Percentiles rank a stretch among this genome's conserved stretches.
Evolutionary conservation across 30 jellyfish, hydroid and myxozoan species (phyloP).

Genomic region (Cassiopea andromeda): DNA sequence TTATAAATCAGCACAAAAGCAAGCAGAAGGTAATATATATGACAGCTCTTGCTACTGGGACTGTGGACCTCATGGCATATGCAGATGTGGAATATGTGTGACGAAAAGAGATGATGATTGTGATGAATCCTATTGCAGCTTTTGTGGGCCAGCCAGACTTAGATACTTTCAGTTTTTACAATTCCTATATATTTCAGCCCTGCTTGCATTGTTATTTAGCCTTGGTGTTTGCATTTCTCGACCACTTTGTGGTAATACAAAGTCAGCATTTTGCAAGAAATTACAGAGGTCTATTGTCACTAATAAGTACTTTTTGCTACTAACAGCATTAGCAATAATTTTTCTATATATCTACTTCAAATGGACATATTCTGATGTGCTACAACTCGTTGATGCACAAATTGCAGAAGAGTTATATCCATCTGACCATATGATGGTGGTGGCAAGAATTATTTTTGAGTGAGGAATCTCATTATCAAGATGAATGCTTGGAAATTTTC

Average conservation of each 20-base stretch:
- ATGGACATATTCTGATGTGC: constrained; percentile 40
- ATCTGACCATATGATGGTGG: constrained; percentile 87
- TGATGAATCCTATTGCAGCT: constrained; percentile 50
- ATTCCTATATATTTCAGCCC: background rate
- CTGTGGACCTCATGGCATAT: constrained; percentile 92
- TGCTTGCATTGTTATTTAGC: background rate
- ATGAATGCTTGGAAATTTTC: background rate
- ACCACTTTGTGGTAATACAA: background rate
- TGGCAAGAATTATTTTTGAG: constrained; percentile 60
- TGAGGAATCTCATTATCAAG: background rate
- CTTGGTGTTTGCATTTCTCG: constrained; percentile 8
- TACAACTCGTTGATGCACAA: constrained; percentile 63
- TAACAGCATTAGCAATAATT: constrained; percentile 15
- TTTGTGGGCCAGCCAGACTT: constrained; percentile 71
- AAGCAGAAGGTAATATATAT: constrained; percentile 30
- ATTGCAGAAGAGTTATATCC: constrained; percentile 80
- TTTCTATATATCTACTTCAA: background rate
- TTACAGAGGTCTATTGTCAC: constrained; percentile 36
- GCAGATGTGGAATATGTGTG: constrained; percentile 95
- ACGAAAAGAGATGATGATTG: constrained; percentile 50
- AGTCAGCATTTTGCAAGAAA: constrained; percentile 30
- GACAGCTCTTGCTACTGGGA: constrained; percentile 84
- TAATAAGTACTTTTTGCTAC: constrained; percentile 15
- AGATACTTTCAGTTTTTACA: constrained; percentile 38
- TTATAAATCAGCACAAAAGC: constrained; percentile 30